These are phyloP conservation scores for Cnemophilus loriae DNA, from an alignment of 2,113 vertebrate genomes.

Conservation along the genomic window DNA sequence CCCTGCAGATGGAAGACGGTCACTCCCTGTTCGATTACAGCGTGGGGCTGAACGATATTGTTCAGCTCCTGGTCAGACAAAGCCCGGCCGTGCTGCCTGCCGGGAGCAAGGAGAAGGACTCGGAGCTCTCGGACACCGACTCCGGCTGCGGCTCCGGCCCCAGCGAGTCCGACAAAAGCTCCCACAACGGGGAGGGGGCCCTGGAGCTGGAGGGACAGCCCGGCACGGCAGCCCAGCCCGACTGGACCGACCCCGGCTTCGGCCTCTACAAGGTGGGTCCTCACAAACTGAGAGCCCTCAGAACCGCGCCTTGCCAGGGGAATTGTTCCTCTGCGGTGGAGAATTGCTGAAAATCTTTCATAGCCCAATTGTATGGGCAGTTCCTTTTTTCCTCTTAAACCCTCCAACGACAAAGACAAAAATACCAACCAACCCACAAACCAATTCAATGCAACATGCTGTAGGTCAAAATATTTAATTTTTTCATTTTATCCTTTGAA, in stretches of 20 bases:
- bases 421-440: background rate
- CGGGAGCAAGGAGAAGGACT: constrained; percentile 81
- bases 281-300: accelerated
- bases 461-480: background rate
- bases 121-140: constrained; percentile 90
- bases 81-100: constrained; percentile 47
- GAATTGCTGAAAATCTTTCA: background rate
- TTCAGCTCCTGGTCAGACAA: constrained; percentile 90
- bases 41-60: constrained; percentile 90
- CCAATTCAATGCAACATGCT: background rate
- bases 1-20: constrained; percentile 89
- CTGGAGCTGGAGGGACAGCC: constrained; percentile 75
- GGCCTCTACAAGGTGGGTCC: constrained; percentile 85
- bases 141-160: constrained; percentile 91
- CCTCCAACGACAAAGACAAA: background rate
- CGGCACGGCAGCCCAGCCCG: background rate
- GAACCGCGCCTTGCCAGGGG: accelerated
- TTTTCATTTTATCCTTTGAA: background rate
- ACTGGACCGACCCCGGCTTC: constrained; percentile 73
- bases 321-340: background rate
- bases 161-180: constrained; percentile 91
- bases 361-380: background rate
- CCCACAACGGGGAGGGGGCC: constrained; percentile 82
- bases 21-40: constrained; percentile 95
- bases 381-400: background rate